These are phyloP conservation scores for Drosophila lacertosa DNA, from an alignment of 1,140 invertebrate species.

Conservation along the genomic window DNA sequence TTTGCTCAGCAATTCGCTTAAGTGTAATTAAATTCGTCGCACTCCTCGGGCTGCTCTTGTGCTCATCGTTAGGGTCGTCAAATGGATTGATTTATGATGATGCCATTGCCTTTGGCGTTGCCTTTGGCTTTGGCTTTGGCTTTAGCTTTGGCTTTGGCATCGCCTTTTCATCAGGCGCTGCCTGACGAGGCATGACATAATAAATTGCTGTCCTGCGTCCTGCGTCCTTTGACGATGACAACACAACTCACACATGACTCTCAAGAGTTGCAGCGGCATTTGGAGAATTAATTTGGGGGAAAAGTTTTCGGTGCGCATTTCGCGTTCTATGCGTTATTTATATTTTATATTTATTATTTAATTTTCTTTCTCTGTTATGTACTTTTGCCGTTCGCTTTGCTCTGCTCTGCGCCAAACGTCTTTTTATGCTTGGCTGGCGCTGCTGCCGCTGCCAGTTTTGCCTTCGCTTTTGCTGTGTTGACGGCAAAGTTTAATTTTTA, in stretches of 20 bases:
- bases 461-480: constrained; percentile 56
- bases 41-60: constrained; percentile 1
- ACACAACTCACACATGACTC: constrained; percentile 33
- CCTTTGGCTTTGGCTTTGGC: constrained; percentile 22
- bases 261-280: constrained; percentile 32
- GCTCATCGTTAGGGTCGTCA: constrained; percentile 55
- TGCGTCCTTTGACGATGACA: constrained; percentile 41
- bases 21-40: constrained; percentile 76
- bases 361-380: constrained; percentile 68
- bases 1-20: constrained; percentile 51
- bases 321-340: constrained; percentile 58
- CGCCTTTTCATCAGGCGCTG: constrained; percentile 11
- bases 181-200: constrained; percentile 68
- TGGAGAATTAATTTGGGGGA: constrained; percentile 73
- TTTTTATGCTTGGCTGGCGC: constrained; percentile 61
- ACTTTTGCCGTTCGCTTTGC: constrained; percentile 51
- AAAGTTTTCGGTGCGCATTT: constrained; percentile 61
- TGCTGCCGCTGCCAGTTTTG: constrained; percentile 18
- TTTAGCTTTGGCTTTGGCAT: constrained; percentile 1
- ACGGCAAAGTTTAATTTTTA: constrained; percentile 82
- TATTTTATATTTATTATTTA: constrained; percentile 81
- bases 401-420: constrained; percentile 31
- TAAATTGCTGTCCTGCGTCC: constrained; percentile 54
- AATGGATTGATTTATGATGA: constrained; percentile 82
- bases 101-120: constrained; percentile 36